Evolutionary conservation across 1,140 invertebrate genomes (phyloP).

Genomic region (Nephila pilipes): DNA sequence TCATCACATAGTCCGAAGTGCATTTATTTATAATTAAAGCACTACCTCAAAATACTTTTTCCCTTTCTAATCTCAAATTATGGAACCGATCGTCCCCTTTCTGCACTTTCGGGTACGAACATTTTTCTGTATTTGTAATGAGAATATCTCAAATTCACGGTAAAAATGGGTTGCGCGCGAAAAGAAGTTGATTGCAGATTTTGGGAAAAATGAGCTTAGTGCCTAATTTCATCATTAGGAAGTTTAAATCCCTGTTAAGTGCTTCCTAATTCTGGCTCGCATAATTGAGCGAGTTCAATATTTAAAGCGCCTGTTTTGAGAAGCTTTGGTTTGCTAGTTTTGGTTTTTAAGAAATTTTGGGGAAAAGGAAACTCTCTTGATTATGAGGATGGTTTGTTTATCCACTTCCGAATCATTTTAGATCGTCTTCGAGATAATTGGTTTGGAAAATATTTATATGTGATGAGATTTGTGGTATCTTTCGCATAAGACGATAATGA

Average conservation of each 20-base stretch:
- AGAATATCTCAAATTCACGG: background rate
- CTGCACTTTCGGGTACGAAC: background rate
- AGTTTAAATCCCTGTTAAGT: conserved; percentile 58
- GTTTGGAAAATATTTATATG: background rate
- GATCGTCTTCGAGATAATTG: background rate
- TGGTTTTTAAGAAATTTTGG: background rate
- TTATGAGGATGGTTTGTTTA: background rate
- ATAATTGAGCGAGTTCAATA: background rate
- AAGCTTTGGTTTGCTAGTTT: background rate
- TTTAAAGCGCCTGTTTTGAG: background rate
- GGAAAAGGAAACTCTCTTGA: background rate
- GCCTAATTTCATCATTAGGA: conserved; percentile 58
- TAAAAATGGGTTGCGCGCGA: background rate
- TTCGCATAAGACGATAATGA: background rate
- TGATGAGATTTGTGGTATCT: background rate
- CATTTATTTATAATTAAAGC: conserved; percentile 41
- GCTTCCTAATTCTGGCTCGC: conserved; percentile 22
- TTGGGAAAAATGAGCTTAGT: conserved; percentile 40
- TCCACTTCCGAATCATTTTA: background rate
- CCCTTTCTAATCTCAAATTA: conserved; percentile 1
- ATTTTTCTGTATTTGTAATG: conserved; percentile 42
- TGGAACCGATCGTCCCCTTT: background rate
- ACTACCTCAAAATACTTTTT: background rate
- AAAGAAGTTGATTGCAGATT: conserved; percentile 53
- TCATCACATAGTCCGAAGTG: background rate